A percentile compares a stretch with the other conserved stretches of the same genome.
phyloP scores from a whole-genome alignment of 2,888 invertebrate species.

The Eucriotettix oculatus region DNA sequence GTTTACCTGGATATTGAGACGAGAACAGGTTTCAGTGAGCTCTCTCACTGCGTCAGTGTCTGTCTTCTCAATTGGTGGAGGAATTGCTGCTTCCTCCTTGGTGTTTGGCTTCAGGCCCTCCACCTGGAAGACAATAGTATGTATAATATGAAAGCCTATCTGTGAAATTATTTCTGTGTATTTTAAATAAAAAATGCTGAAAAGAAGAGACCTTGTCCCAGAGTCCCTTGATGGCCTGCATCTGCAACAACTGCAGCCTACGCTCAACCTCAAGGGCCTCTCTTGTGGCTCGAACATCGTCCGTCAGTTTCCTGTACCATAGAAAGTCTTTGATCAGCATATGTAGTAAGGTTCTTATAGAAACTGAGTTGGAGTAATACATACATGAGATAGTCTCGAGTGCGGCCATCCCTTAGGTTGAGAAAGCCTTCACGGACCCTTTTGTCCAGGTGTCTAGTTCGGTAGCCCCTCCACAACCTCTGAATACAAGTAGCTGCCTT shows the following conservation, averaged over 20 bases:
- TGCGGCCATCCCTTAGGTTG: conserved; percentile 57
- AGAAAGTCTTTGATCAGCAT: not conserved
- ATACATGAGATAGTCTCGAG: conserved; percentile 71
- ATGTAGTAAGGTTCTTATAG: not conserved
- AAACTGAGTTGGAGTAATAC: conserved; percentile 17
- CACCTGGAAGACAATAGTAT: conserved; percentile 24
- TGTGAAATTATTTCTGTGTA: not conserved
- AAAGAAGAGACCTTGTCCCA: conserved; percentile 48
- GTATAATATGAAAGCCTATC: not conserved
- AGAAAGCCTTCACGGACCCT: conserved; percentile 43
- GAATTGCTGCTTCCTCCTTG: conserved; percentile 19
- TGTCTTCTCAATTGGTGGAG: conserved; percentile 19
- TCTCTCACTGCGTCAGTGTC: conserved; percentile 50
- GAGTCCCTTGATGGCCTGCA: conserved; percentile 77
- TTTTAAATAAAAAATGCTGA: not conserved
- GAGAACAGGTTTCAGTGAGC: conserved; percentile 56
- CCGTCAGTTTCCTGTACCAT: conserved; percentile 49
- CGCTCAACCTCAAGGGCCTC: conserved; percentile 69
- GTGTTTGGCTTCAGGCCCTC: conserved; percentile 41
- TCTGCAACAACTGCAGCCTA: conserved; percentile 70
- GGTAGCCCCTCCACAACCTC: conserved; percentile 73
- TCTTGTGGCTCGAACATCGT: conserved; percentile 73
- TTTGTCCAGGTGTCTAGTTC: conserved; percentile 54
- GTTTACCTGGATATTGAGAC: conserved; percentile 52
- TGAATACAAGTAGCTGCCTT: conserved; percentile 63